These are phyloP conservation scores for Apomyelois bistriatella DNA, from an alignment of 2,888 invertebrate species.

Conservation along the genomic window DNA sequence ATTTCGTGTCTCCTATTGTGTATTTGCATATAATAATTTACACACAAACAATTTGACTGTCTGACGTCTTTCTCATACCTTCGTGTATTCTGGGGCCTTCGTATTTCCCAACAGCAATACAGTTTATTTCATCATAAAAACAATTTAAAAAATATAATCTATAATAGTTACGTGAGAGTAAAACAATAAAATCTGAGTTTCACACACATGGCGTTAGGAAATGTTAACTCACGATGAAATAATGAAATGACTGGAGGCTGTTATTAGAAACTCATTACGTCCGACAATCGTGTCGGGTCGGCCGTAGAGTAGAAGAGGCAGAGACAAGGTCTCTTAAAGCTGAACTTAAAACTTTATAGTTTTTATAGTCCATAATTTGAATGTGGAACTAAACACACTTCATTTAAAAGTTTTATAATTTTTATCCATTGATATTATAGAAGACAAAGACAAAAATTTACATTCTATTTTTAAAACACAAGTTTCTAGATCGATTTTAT, in stretches of 20 bases:
- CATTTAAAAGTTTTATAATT: no score
- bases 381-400: no score
- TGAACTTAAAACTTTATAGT: no score
- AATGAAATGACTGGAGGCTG: conserved; percentile 12
- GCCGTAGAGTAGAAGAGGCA: background rate
- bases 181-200: conserved; percentile 12
- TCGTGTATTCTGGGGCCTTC: background rate
- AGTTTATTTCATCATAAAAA: background rate
- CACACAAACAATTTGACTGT: no score
- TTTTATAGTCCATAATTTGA: no score
- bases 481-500: no score
- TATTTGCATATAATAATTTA: no score
- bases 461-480: no score
- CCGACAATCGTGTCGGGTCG: background rate
- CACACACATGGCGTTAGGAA: conserved; percentile 10
- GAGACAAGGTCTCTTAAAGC: background rate
- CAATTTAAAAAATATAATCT: conserved; percentile 9
- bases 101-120: background rate
- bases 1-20: no score
- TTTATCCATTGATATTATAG: no score
- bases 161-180: conserved; percentile 7
- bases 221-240: conserved; percentile 10
- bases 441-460: no score
- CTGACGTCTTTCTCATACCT: no score
- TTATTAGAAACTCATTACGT: conserved; percentile 15